Evolutionary conservation across 2,113 vertebrate genomes (phyloP).

Genomic region (Platichthys stellatus): DNA sequence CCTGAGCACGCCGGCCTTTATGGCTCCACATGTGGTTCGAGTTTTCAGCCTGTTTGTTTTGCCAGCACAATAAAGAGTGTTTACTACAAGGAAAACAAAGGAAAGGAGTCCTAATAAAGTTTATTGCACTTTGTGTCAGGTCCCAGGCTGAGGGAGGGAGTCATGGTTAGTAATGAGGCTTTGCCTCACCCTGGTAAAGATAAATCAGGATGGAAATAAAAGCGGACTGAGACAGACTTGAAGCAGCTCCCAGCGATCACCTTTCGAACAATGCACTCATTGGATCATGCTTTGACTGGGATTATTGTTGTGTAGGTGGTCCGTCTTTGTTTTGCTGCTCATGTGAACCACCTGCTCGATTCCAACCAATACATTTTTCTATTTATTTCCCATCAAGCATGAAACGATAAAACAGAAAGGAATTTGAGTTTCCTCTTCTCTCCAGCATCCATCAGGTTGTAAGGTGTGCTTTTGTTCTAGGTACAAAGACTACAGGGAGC

Average conservation of each 20-base stretch:
- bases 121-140: constrained; percentile 14
- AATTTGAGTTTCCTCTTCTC: neutral
- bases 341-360: neutral
- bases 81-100: constrained; percentile 54
- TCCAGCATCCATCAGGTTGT: neutral
- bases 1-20: neutral
- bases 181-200: neutral
- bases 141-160: neutral
- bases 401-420: neutral
- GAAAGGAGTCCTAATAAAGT: constrained; percentile 39
- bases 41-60: constrained; percentile 40
- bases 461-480: constrained; percentile 72
- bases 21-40: constrained; percentile 36
- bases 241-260: neutral
- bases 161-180: neutral
- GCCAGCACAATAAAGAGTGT: constrained; percentile 36
- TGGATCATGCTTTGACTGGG: neutral
- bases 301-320: neutral
- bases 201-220: neutral
- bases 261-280: neutral
- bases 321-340: neutral
- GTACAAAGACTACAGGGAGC: constrained; percentile 98
- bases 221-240: neutral
- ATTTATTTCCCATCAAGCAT: neutral
- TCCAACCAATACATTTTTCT: neutral